Evolutionary conservation across 1,140 invertebrate genomes (phyloP), one percentile per base, ranked within the genome.

Genomic region (roundworm (Caenorhabditis elegans)): DNA sequence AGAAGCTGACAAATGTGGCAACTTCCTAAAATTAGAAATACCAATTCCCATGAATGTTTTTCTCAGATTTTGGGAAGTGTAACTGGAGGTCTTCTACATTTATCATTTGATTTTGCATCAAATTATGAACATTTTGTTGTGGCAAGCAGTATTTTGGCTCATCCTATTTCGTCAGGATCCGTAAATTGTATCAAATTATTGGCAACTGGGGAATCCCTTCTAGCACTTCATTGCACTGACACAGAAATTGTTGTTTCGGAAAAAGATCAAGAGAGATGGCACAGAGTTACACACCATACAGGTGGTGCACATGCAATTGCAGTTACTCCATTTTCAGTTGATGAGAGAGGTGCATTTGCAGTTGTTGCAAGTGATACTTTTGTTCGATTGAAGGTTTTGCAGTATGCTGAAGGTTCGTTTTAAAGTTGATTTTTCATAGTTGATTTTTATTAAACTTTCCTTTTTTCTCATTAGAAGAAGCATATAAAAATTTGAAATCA

Each of bases 261-360:
- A 34, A 53, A 60, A 46, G 80, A 81, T 28, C 55, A 81, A 8
- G 80, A 81, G 17, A 60, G 80, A 36, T 81, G 80, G 80, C 65
- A 81, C 26, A 65, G 80, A 4, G 47, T 81, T 1, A 81, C 80
- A 31, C 26, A 39, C 24, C 80, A 81, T 24, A 46, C 39, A 3
- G 65, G 39, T 19, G 49, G 53, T 24, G 80, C 80, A 3, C 80
- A 81, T 55, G 31, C 53, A 3, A 60, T 81, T 19, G 80, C 80
- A 34, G 80, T 77, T 22, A 81, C 80, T 36, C 70, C 65, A 6
- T 81, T 81, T 46, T 53, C 46, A 3, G 80, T 39, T n/a, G 70
- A 81, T 17, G 46, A 76, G 19, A n/a, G 49, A 36, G 80, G 80
- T 15, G 65, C 80, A 3, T 81, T 81, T 55, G 47, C 60, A 0